Conservation (phyloP, 2,797 vertebrate species). For the Molossus molossus region DNA sequence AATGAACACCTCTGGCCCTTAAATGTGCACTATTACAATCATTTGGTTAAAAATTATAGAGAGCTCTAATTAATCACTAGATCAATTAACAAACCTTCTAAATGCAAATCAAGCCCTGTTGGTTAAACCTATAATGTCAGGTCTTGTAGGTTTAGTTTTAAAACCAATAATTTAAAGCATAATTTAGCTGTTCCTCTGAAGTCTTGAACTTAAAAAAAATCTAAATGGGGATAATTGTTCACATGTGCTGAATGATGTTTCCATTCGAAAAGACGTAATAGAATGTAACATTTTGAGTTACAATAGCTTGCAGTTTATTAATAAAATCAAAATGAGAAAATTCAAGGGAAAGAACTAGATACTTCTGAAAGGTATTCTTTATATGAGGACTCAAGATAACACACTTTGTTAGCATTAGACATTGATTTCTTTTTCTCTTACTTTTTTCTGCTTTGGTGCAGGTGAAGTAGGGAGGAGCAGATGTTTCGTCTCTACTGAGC, state of each 20-base stretch:
- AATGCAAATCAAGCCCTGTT: neutral
- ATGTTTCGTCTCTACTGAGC: neutral
- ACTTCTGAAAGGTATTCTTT: conserved; percentile 30
- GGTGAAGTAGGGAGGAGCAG: neutral
- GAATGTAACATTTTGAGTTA: conserved; percentile 53
- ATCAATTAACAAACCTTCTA: conserved; percentile 5
- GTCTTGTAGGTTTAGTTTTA: conserved; percentile 20
- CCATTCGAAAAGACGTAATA: conserved; percentile 60
- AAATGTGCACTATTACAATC: neutral
- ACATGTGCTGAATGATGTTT: conserved; percentile 70
- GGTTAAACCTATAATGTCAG: neutral
- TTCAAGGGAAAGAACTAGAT: conserved; percentile 11
- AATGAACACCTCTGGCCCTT: neutral
- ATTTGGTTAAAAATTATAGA: neutral
- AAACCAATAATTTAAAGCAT: conserved; percentile 12
- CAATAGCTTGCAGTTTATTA: conserved; percentile 57
- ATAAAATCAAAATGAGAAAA: conserved; percentile 66
- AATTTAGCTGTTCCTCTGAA: conserved; percentile 43
- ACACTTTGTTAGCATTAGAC: neutral
- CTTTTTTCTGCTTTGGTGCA: neutral
- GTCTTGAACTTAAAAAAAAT: conserved; percentile 37
- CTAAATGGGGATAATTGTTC: conserved; percentile 69
- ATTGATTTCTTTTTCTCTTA: neutral
- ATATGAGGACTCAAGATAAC: neutral
- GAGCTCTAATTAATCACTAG: neutral